These are phyloP conservation scores for Onychomys arenicola DNA, from an alignment of 2,797 vertebrate species.

Conservation along the genomic window DNA sequence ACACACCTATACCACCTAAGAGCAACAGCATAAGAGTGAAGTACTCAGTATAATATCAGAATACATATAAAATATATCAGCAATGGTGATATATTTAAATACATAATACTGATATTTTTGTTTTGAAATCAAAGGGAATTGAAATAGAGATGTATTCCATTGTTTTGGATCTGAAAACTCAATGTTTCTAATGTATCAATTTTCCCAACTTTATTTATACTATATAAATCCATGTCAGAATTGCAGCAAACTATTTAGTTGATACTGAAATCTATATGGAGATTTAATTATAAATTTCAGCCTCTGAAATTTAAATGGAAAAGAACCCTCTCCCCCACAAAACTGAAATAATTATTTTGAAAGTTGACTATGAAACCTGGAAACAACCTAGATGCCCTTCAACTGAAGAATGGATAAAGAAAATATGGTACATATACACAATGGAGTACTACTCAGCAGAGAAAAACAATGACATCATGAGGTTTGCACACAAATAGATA, in stretches of 20 bases:
- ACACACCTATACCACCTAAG: not conserved
- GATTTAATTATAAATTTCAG: not conserved
- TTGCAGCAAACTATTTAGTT: not conserved
- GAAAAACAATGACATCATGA: too few relatives aligned
- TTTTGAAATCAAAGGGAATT: not conserved
- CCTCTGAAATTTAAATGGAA: not conserved
- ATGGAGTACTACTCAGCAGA: too few relatives aligned
- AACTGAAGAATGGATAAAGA: too few relatives aligned
- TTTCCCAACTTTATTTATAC: not conserved
- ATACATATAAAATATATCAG: not conserved
- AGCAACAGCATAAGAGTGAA: not conserved
- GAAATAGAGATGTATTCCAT: not conserved
- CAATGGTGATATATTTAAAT: too few relatives aligned
- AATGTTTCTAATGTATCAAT: not conserved
- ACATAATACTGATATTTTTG: not conserved
- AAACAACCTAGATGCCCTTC: too few relatives aligned
- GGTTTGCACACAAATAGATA: too few relatives aligned
- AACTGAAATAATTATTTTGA: not conserved
- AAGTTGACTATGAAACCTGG: not conserved
- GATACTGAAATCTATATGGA: not conserved
- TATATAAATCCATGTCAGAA: not conserved
- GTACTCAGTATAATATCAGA: not conserved
- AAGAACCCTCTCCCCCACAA: too few relatives aligned
- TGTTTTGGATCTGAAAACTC: not conserved
- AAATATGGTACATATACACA: too few relatives aligned